Percentiles rank a stretch among this genome's conserved stretches.
phyloP scores from a whole-genome alignment of 2,888 invertebrate genomes.

The Clitarchus hookeri region DNA sequence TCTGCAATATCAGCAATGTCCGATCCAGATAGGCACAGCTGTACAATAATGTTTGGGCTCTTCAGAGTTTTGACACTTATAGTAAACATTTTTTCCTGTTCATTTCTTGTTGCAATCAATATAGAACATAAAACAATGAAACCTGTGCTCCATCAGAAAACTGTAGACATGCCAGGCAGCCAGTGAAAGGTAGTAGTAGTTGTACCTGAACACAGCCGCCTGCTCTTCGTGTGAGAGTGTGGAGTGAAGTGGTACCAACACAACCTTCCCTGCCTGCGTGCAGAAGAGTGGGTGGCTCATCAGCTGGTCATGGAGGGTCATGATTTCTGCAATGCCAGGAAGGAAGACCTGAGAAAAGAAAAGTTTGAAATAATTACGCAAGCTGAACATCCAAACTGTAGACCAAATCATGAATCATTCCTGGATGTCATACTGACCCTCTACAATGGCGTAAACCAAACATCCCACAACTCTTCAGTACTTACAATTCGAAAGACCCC shows the following conservation, averaged over 20 bases:
- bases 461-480: too few species aligned
- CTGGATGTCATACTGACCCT: too few species aligned
- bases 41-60: too few species aligned
- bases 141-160: neutral
- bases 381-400: too few species aligned
- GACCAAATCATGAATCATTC: too few species aligned
- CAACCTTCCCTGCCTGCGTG: constrained; percentile 65
- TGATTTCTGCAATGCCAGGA: constrained; percentile 80
- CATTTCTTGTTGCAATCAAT: neutral
- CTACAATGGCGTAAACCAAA: too few species aligned
- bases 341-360: constrained; percentile 62
- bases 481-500: too few species aligned
- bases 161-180: neutral
- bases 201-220: constrained; percentile 66
- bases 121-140: neutral
- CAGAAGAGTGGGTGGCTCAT: constrained; percentile 67
- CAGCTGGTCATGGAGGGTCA: constrained; percentile 70
- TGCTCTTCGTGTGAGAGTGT: constrained; percentile 85
- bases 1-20: too few species aligned
- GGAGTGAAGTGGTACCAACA: constrained; percentile 84
- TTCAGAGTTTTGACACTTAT: too few species aligned
- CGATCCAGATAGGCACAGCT: too few species aligned
- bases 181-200: neutral
- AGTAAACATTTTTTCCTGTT: too few species aligned
- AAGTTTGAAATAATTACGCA: too few species aligned